Base-by-base conservation (phyloP, 2,888 invertebrate genomes). In the Caenorhabditis macrosperma region DNA sequence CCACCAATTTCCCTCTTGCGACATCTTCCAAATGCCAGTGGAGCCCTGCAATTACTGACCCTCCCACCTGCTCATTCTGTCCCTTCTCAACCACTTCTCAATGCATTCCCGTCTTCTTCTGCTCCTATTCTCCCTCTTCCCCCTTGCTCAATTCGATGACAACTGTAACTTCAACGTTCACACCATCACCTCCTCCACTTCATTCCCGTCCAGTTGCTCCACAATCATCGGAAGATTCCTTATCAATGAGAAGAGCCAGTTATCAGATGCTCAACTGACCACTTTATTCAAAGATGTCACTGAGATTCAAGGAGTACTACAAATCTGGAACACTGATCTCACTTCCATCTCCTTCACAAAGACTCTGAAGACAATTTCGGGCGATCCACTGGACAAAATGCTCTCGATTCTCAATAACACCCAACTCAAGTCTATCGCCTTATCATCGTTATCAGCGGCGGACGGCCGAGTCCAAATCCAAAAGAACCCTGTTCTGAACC, bases 321-420 rank as follows among this genome's bases (percentile, higher is more conserved):
- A 71, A 30, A 46, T 71, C 4, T 63, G 61, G 61, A 71, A 71
- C 44, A 46, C 61, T 10, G 24, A 61, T 2, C 35, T 71, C 6
- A 55, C 54, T 28, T 22, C 24, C 1, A 24, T 35, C 9, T 17
- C 28, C 12, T 71, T 71, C 24, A 50, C 20, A 15, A 41, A 22
- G 22, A 71, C 24, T 3, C 44, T 71, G 22, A 17, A 17, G 15
- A 55, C n/a, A 10, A 33, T 71, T 0, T 46, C 54, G 5, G 71
- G 71, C 10, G 71, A 71, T 61, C 61, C 54, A 1, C 22, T 71
- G 20, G 69, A 71, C 10, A 63, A 46, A 44, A 46, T 15, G 15
- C 17, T 72, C 0, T 64, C 63, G 0, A 64, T 72, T 1, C 0
- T 35, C 10, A 64, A 72, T 22, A 72, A 72, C 28, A 38, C 72